A percentile compares a stretch with the other conserved stretches of the same genome.
phyloP scores from a whole-genome alignment of 2,113 vertebrate species.

The Tauraco erythrolophus region DNA sequence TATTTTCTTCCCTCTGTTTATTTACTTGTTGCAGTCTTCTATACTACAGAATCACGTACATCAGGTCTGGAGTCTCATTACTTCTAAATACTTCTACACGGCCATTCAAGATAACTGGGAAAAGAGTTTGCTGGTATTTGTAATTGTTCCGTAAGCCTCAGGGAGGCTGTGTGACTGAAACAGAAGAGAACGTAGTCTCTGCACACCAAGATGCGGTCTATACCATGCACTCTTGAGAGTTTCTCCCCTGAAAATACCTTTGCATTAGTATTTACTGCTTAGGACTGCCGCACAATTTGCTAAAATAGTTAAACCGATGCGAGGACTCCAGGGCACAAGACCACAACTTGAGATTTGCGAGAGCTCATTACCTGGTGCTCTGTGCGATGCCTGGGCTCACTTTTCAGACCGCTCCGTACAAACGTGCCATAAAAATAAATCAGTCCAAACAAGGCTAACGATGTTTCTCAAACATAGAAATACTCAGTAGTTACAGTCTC shows the following conservation, averaged over 20 bases:
- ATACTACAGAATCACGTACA: not conserved
- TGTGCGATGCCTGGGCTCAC: not conserved
- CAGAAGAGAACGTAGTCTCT: not conserved
- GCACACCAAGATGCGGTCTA: not conserved
- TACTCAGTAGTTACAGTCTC: not conserved
- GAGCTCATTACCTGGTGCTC: not conserved
- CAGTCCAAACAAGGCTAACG: not conserved
- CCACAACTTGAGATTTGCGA: not conserved
- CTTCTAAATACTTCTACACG: not conserved
- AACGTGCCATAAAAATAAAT: not conserved
- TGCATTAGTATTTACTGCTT: not conserved
- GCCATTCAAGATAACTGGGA: not conserved
- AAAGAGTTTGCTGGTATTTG: not conserved
- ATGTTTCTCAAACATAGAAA: not conserved
- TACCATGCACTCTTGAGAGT: accelerated
- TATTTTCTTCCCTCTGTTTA: not conserved
- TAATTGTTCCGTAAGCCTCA: not conserved
- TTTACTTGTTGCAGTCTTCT: not conserved
- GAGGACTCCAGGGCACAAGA: not conserved
- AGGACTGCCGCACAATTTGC: not conserved
- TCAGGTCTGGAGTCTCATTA: not conserved
- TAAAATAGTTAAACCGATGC: not conserved
- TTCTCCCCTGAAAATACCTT: not conserved
- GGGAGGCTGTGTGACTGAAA: not conserved
- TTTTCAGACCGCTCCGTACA: not conserved